phyloP scores from a whole-genome alignment of 2,113 vertebrate species.

The Apodemus sylvaticus region DNA sequence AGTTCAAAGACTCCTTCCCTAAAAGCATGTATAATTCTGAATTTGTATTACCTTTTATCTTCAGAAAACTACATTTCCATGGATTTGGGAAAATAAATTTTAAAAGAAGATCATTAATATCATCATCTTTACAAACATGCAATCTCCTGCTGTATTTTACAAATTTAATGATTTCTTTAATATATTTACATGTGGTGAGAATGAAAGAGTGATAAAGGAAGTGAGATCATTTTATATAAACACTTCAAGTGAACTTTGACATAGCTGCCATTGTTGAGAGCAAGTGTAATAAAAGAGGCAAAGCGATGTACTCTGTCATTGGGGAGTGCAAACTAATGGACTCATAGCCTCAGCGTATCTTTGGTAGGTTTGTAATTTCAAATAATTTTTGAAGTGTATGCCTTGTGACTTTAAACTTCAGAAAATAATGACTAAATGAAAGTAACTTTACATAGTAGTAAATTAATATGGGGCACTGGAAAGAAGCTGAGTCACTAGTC shows the following conservation, averaged over 20 bases:
- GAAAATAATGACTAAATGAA: conserved; percentile 33
- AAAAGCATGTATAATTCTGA: not conserved
- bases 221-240: conserved; percentile 28
- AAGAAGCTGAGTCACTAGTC: not conserved
- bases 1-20: conserved; percentile 6
- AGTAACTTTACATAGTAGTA: not conserved
- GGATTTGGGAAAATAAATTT: not conserved
- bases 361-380: conserved; percentile 13
- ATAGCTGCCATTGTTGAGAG: not conserved
- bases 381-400: not conserved
- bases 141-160: not conserved
- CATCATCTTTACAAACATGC: conserved; percentile 23
- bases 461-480: not conserved
- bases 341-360: not conserved
- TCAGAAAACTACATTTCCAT: conserved; percentile 40
- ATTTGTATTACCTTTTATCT: not conserved
- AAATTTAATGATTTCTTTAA: conserved; percentile 5
- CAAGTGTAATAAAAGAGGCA: not conserved
- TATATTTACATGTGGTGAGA: not conserved
- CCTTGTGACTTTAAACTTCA: conserved; percentile 12
- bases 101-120: conserved; percentile 20
- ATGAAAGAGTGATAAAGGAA: not conserved
- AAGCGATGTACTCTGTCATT: not conserved
- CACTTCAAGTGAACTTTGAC: not conserved
- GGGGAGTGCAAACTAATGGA: not conserved